Percentiles rank a stretch among this genome's conserved stretches.
Conservation (phyloP, 2,888 invertebrate species). For the Dioctria linearis region DNA sequence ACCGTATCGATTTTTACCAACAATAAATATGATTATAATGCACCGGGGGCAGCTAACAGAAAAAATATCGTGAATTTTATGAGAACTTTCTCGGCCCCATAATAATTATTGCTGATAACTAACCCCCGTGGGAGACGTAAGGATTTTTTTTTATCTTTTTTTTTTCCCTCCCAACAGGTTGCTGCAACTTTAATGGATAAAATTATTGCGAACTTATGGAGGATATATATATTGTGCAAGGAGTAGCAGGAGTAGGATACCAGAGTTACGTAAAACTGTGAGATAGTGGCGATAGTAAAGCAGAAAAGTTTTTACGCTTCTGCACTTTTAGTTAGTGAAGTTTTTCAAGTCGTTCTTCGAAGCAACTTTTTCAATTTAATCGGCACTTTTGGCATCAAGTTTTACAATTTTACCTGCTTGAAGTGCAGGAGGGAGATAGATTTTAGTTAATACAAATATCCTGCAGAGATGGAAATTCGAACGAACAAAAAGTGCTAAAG, state of each 20-base stretch:
- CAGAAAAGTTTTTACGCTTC: neutral
- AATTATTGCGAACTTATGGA: neutral
- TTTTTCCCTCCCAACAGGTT: neutral
- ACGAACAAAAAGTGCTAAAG: no score
- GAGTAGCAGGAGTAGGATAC: no score
- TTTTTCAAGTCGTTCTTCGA: neutral
- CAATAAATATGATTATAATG: neutral
- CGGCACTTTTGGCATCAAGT: neutral
- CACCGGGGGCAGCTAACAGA: neutral
- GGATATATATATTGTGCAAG: neutral
- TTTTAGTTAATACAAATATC: neutral
- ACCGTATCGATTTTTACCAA: neutral
- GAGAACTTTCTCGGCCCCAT: neutral
- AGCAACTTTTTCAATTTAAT: slow-evolving; percentile 42
- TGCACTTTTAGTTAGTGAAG: neutral
- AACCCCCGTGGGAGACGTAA: neutral
- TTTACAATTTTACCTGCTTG: slow-evolving; percentile 26
- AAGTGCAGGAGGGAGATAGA: no score
- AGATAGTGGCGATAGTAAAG: neutral
- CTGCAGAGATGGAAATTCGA: neutral
- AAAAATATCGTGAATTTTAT: neutral
- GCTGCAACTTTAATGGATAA: slow-evolving; percentile 3
- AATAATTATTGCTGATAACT: neutral
- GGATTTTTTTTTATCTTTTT: neutral
- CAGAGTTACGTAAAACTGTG: no score